phyloP scores from a whole-genome alignment of 1,140 invertebrate species.

The Eueides isabella region DNA sequence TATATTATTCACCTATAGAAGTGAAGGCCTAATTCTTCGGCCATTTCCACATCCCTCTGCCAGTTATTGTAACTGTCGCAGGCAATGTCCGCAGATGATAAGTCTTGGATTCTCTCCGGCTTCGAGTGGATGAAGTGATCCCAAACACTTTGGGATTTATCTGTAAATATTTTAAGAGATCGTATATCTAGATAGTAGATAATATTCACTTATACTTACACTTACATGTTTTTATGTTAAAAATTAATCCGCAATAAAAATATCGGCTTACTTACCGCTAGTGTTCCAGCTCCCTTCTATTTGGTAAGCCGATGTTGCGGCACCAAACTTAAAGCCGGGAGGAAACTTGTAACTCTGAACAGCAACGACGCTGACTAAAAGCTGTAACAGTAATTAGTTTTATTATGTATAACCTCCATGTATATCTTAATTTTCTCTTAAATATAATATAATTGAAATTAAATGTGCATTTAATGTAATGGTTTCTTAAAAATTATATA shows the following conservation, averaged over 20 bases:
- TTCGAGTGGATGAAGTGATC: conserved; percentile 4
- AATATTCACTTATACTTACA: too few relatives aligned
- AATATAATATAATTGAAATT: too few relatives aligned
- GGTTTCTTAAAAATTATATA: neutral
- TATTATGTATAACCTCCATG: too few relatives aligned
- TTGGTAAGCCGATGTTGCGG: conserved; percentile 2
- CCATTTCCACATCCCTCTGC: neutral
- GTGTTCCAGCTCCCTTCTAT: conserved; percentile 7
- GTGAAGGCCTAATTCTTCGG: neutral
- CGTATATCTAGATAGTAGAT: too few relatives aligned
- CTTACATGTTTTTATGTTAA: too few relatives aligned
- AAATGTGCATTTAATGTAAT: neutral
- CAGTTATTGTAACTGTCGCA: conserved; percentile 1
- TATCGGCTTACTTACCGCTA: neutral
- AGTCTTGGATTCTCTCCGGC: conserved; percentile 4
- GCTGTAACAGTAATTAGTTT: neutral
- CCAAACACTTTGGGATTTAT: conserved; percentile 5
- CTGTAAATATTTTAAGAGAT: neutral
- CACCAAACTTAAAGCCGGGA: neutral
- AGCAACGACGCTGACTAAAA: neutral
- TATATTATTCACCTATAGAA: neutral
- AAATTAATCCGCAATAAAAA: neutral
- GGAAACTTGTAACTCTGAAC: neutral
- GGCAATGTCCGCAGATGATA: neutral
- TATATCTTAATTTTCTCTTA: too few relatives aligned